Base-by-base conservation (phyloP, 2,113 vertebrate species). In the Aptenodytes forsteri region DNA sequence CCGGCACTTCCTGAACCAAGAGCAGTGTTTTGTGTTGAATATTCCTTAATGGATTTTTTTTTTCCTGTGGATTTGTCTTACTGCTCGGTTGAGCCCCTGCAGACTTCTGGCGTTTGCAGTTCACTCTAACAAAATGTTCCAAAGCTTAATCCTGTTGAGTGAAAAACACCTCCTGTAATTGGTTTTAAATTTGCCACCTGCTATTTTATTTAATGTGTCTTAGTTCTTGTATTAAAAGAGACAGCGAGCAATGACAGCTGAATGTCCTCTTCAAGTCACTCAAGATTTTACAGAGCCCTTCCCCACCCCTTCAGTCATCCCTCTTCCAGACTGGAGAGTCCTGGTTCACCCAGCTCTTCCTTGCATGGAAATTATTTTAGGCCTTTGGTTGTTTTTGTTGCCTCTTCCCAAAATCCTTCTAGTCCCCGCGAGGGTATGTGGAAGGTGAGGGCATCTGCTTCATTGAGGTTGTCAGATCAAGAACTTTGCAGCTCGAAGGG, bases 371-470 rank as follows among this genome's bases (percentile, higher is more conserved):
- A n/a, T 34, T 7, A 19, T 49, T 85, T 58, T 11, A 32, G 16
- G 4, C 18, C 8, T 38, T 3, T 36, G 18, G 13, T 7, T 34
- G 36, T 7, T 42, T 40, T 40, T 79, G n/a, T 23, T 83, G 25
- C 21, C 54, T 65, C 38, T n/a, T 65, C 46, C 55, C 32, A 1
- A 40, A 42, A 52, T 15, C 34, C 38, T 44, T 40, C 66, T 20
- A 18, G 20, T 77, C n/a, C 64, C n/a, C 1, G 0, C 1, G 1
- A 50, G 44, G 44, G 15, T 27, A 13, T 2, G 47, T 23, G 58
- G 73, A 44, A 44, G 36, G 26, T 29, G 73, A 38, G 49, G 56
- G 8, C 26, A 26, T 44, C 59, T 32, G 32, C 32, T 20, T 30
- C 56, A 4, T 5, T 27, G 44, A 49, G 26, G 36, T 10, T 27